Base-by-base conservation (phyloP, 2,113 vertebrate genomes). In the Peucedramus taeniatus region DNA sequence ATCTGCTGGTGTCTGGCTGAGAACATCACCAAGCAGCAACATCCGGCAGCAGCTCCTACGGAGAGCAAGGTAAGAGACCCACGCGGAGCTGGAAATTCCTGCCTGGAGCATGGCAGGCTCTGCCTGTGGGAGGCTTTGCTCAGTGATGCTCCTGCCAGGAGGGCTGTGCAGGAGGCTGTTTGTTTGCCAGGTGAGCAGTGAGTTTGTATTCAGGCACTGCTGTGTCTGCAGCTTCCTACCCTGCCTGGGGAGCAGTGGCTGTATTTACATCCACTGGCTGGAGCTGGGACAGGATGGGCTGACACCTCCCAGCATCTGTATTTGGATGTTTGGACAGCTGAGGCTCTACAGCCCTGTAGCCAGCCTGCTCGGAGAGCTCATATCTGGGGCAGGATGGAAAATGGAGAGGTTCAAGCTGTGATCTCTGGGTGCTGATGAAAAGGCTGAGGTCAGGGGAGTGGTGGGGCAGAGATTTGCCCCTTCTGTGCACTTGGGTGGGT, bases 1-100 rank as follows among this genome's bases (percentile, higher is more conserved):
- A 98, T 99, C 98, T 99, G 98, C 97, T 99, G 99, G 98, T 99
- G 99, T 97, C 98, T 99, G 98, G 98, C 98, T 63, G 99, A 99
- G 97, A 99, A 99, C 98, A 99, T 99, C 92, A 97, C 98, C 42
- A 99, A 99, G 97, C 99, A 99, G 98, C 98, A 98, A 93, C 98
- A 99, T 90, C 98, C 98, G 30, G 97, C 97, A 50, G 95, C 98
- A 2, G 95, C 97, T 13, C 85, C 97, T 82, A 87, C 78, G 1
- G 97, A 98, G 89, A 98, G 96, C 93, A 99, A 99, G 99, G 99
- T 99, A 98, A 99, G 84, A 72, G n/a, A 75, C 26, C 17, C 14
- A 8, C 0, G 19, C 1, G 14, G 12, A 30, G 47, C 68, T 50
- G 13, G 4, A 0, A 10, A 60, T 30, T 13, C 30, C 76, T 3